Conservation (phyloP, 2,888 invertebrate species). For the Apamea sordens region DNA sequence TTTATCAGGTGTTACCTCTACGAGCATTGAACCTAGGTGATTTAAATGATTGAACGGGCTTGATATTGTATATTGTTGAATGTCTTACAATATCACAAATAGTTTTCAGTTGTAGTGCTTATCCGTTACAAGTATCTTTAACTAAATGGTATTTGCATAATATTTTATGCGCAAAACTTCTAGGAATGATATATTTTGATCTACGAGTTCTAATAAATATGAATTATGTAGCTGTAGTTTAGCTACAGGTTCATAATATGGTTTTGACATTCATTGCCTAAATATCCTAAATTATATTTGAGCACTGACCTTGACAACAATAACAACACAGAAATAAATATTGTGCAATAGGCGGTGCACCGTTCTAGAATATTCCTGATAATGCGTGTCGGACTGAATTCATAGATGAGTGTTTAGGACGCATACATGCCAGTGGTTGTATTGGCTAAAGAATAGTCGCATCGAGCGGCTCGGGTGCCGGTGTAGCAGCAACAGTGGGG, state of each 20-base stretch:
- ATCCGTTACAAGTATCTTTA: constrained; percentile 37
- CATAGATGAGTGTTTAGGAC: constrained; percentile 6
- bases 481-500: constrained; percentile 60
- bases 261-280: constrained; percentile 31
- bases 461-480: constrained; percentile 34
- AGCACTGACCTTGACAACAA: constrained; percentile 45
- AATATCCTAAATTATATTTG: constrained; percentile 28
- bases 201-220: constrained; percentile 22
- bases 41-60: constrained; percentile 14
- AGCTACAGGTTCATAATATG: constrained; percentile 16
- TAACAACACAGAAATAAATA: constrained; percentile 5
- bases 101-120: constrained; percentile 30
- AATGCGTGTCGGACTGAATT: not conserved
- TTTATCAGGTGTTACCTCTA: constrained; percentile 12
- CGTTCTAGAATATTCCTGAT: constrained; percentile 47
- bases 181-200: constrained; percentile 28
- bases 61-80: constrained; percentile 1
- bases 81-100: constrained; percentile 43
- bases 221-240: constrained; percentile 13
- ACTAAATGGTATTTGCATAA: constrained; percentile 25
- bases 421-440: not conserved
- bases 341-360: not conserved
- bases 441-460: constrained; percentile 12
- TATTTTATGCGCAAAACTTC: constrained; percentile 16
- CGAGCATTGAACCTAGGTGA: constrained; percentile 28